Base-by-base conservation (phyloP, 2,888 invertebrate genomes). In the Gnatocerus cornutus region DNA sequence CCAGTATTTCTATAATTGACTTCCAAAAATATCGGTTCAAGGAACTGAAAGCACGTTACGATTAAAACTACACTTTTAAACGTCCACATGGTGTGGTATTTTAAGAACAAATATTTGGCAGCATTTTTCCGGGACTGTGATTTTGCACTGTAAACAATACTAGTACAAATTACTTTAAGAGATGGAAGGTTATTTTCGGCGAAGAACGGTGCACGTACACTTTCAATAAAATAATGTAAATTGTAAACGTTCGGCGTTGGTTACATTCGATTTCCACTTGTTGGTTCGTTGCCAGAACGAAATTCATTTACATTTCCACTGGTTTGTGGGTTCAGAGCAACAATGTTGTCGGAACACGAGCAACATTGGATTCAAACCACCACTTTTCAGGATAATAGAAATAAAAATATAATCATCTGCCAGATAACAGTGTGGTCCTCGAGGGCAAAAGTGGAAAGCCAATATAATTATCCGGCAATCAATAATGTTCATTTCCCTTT, bases 21-120 rank as follows among this genome's bases (percentile, higher is more conserved):
- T 43, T 45, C 45, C 43, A 59, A 59, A 59, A 59, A 59, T 43
- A 59, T 45, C 43, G 43, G 59, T 59, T 59, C 59, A 59, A 59
- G 59, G 59, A 59, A 59, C 59, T 59, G n/a, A 55, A 39, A 13
- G 55, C 55, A 21, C 13, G 37, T 55, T 59, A 43, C 59, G 59
- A 59, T 29, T 59, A 37, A 37, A 56, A 41, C 56, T 56, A 56
- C 56, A 56, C 59, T 59, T 59, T 43, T 27, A 27, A 59, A 27
- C 59, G 59, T 43, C 43, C 59, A 59, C 46, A 56, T 56, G 56
- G 39, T 56, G 39, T 13, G 39, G 43, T 59, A 59, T 59, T 59
- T 43, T 59, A 43, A 45, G 59, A 43, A 45, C 43, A 59, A 59
- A 59, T 59, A 59, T 59, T 59, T 59, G 59, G 43, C 41, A 59